Evolutionary conservation across 2,888 invertebrate species (phyloP), one percentile per base, ranked within the genome.

Genomic region (Coelinius sp.): DNA sequence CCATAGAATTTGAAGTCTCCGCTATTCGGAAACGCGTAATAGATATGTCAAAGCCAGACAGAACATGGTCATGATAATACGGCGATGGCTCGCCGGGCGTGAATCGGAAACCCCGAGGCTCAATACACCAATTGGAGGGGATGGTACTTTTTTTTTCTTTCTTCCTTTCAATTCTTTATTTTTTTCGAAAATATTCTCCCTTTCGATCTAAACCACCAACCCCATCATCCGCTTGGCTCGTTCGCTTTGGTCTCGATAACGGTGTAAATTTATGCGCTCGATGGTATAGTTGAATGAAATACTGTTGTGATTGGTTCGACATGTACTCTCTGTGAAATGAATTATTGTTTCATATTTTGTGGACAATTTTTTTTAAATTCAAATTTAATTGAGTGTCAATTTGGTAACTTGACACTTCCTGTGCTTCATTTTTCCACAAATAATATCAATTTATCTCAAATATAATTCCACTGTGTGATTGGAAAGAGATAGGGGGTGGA

Each of bases 1-100:
- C 76, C 76, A 81, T 81, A 81, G 83, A 84, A 83, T 84, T 84
- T 83, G 78, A 85, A 85, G 84, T 86, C 83, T 81, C 81, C 82
- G 82, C 83, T 82, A 83, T 86, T 84, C 81, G 83, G 81, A 80
- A 82, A 81, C 82, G 82, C 83, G 84, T 86, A 86, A 86, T 86
- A 86, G 86, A 86, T 85, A 85, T 86, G 86, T 86, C 86, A 86
- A 84, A 86, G 84, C 79, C 86, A 86, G 85, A 76, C 78, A 76
- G 81, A 81, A 83, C 81, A 80, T 81, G 82, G 80, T 82, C 82
- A 83, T 79, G 84, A 85, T 85, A 85, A 85, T 86, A 84, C 84
- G 83, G 80, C 78, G 78, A 82, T 81, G 80, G 79, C 77, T 74
- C 63, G 69, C 38, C 69, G 41, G 76, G 71, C 73, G 67, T 74